phyloP scores from a whole-genome alignment of 92 coral and sea anemone species.

The Blastomussa wellsi region DNA sequence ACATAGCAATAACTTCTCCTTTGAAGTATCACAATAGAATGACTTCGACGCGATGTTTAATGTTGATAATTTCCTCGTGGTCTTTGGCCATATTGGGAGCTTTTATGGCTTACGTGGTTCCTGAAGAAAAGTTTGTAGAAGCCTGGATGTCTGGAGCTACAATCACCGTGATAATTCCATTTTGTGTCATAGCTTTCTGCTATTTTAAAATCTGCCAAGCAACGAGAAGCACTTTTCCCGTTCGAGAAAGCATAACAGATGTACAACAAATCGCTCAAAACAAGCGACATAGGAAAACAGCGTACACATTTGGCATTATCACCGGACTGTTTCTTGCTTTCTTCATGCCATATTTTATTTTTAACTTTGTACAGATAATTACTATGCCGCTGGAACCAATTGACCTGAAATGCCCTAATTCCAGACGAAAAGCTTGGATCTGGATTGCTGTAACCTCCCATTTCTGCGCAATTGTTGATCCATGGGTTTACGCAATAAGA shows the following conservation, averaged over 20 bases:
- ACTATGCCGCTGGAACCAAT: background rate
- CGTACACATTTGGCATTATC: constrained; percentile 11
- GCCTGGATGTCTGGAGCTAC: background rate
- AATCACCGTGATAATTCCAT: background rate
- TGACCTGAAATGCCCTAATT: background rate
- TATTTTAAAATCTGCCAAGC: constrained; percentile 23
- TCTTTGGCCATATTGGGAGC: background rate
- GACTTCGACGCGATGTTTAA: background rate
- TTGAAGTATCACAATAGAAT: background rate
- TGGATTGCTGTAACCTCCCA: background rate
- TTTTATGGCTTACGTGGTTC: background rate
- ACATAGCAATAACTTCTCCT: constrained; percentile 24
- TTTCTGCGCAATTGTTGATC: constrained; percentile 32
- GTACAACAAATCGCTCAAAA: constrained; percentile 8
- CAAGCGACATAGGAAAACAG: constrained; percentile 26
- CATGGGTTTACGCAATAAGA: constrained; percentile 29
- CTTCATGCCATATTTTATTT: constrained; percentile 1
- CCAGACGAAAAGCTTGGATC: background rate
- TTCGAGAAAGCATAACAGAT: background rate
- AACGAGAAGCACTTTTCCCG: background rate
- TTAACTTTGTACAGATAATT: background rate
- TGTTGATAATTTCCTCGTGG: constrained; percentile 12
- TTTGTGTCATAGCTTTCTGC: constrained; percentile 18
- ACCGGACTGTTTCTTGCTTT: constrained; percentile 3
- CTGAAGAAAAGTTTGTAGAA: background rate